Evolutionary conservation across 2,113 vertebrate species (phyloP), one percentile per base, ranked within the genome.

Genomic region (Ifrita kowaldi): DNA sequence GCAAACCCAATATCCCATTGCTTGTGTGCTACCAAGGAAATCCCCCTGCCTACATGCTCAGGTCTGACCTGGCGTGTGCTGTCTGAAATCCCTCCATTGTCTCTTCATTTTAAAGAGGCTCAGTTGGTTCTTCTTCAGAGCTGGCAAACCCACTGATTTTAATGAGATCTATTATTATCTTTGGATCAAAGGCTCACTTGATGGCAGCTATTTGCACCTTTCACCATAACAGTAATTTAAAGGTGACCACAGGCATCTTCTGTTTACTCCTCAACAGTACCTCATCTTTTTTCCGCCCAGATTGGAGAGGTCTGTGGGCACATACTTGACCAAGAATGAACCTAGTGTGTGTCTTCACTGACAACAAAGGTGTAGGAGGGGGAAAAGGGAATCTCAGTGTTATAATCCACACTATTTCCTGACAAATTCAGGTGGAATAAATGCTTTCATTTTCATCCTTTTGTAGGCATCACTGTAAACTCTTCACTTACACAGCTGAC

Each of bases 151-250:
- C 28, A 71, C 32, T 57, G 73, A 71, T 94, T 90, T 96, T 94
- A 96, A 95, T 94, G 85, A 96, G 76, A 74, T 89, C 64, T 97
- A 70, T 90, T 95, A 93, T 75, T 92, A 79, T 89, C 92, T 93
- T 92, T 82, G 73, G 88, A 94, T 96, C 96, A 97, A 97, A 97
- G 80, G 50, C 64, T 95, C 67, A 49, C 80, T 94, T 87, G 69
- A 94, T 93, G 60, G 88, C 69, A 95, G 69, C 73, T 89, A 94
- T 97, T 96, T 93, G 88, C 86, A 90, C 92, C 69, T 93, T 92
- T 94, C 79, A 86, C 79, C 92, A 94, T 93, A 96, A 96, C 76
- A 95, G 85, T 87, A 96, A 94, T 94, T 95, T 92, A 95, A 90
- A 83, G 69, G 78, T 92, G 82, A 96, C 96, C 92, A 91, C 93